A percentile compares a stretch with the other conserved stretches of the same genome.
Evolutionary conservation across 2,797 vertebrate species (phyloP).

Genomic region (Helicolenus hilgendorfi): DNA sequence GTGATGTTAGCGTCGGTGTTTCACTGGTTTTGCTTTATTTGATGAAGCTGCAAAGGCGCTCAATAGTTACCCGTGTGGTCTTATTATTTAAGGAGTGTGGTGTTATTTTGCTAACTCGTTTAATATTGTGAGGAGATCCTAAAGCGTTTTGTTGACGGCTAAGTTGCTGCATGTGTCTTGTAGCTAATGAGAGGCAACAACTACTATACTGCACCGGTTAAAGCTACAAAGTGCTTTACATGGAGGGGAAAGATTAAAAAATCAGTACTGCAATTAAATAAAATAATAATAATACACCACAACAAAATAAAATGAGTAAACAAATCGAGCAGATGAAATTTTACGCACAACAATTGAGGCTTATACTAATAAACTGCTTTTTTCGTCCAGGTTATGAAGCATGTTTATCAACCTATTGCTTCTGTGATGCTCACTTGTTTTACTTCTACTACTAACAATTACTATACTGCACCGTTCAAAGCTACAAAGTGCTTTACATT

Average conservation of each 20-base stretch:
- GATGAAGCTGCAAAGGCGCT: fast-evolving
- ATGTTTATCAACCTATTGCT: no score
- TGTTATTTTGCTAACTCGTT: background rate
- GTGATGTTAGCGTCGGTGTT: background rate
- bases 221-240: background rate
- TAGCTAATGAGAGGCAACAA: background rate
- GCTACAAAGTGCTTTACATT: background rate
- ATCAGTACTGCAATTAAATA: no score
- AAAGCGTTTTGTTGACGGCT: background rate
- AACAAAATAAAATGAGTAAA: background rate
- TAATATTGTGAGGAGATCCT: background rate
- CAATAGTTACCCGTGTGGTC: fast-evolving
- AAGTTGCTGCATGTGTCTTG: background rate
- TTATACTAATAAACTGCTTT: fast-evolving
- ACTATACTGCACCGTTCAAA: no score
- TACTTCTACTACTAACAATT: no score
- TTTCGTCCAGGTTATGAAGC: background rate
- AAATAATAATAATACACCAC: background rate
- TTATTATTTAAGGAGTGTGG: background rate
- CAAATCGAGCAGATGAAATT: background rate
- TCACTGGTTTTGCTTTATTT: background rate
- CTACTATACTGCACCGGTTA: background rate
- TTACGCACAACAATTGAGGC: no score
- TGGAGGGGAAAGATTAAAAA: fast-evolving
- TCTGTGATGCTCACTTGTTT: no score